A percentile compares a stretch with the other conserved stretches of the same genome.
Conservation (phyloP, 1,140 invertebrate species). For the Megathymus violae region DNA sequence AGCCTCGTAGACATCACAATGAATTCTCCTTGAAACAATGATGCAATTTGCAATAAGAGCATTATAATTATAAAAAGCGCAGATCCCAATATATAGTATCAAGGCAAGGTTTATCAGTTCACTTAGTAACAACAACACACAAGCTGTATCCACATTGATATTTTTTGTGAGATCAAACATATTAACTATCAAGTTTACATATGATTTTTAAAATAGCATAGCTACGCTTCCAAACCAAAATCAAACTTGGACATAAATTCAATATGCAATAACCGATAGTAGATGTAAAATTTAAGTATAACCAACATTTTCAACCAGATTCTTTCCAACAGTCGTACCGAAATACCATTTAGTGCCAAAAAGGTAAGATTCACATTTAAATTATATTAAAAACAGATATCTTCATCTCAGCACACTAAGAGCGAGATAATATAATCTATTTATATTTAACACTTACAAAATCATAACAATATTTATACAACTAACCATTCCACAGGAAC, state of each 20-base stretch:
- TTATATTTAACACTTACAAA: constrained; percentile 76
- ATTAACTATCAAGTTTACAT: constrained; percentile 35
- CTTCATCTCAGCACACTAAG: constrained; percentile 54
- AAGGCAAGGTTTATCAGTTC: neutral
- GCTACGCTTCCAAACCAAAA: constrained; percentile 42
- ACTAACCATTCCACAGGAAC: constrained; percentile 57
- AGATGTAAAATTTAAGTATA: constrained; percentile 49
- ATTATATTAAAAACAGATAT: constrained; percentile 81
- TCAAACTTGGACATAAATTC: constrained; percentile 38
- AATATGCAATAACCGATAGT: constrained; percentile 41
- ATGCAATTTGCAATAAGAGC: too few species aligned
- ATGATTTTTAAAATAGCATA: constrained; percentile 29
- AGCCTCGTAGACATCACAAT: too few species aligned
- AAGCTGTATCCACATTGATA: constrained; percentile 37
- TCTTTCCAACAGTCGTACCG: constrained; percentile 25
- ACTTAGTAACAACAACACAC: constrained; percentile 5
- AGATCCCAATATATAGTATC: neutral
- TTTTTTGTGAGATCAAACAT: constrained; percentile 54
- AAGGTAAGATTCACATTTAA: constrained; percentile 48
- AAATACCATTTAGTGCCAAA: constrained; percentile 35
- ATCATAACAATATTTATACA: constrained; percentile 63
- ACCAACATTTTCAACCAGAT: constrained; percentile 39
- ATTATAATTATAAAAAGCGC: neutral
- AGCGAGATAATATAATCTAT: constrained; percentile 68
- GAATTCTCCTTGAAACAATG: too few species aligned